Evolutionary conservation across 2,113 vertebrate genomes (phyloP).

Genomic region (Phaethon lepturus): DNA sequence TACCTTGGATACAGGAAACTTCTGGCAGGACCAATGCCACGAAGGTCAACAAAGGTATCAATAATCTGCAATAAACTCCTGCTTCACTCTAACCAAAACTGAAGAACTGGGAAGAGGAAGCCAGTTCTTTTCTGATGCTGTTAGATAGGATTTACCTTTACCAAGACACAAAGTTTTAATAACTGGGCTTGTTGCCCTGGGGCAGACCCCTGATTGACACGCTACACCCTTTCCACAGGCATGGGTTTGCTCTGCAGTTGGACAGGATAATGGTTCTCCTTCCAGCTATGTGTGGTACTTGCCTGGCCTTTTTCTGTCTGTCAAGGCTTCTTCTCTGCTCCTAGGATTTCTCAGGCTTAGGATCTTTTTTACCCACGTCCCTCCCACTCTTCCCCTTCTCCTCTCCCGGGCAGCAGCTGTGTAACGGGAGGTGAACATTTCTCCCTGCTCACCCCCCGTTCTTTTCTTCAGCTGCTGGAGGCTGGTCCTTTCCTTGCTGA

Average conservation of each 20-base stretch:
- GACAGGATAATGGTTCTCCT: not conserved
- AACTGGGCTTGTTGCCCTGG: not conserved
- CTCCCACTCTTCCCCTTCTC: not conserved
- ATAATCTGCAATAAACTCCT: not conserved
- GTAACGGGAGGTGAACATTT: not conserved
- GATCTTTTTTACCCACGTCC: not conserved
- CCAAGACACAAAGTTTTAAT: not conserved
- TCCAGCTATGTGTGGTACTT: not conserved
- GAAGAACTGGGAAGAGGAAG: not conserved
- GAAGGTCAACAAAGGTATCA: not conserved
- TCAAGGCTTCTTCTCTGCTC: not conserved
- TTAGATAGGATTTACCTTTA: not conserved
- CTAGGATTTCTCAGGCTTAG: not conserved
- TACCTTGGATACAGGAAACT: not conserved
- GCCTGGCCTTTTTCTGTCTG: not conserved
- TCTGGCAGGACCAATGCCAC: not conserved
- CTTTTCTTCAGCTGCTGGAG: not conserved
- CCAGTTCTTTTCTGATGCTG: not conserved
- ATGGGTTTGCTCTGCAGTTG: not conserved
- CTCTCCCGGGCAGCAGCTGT: not conserved
- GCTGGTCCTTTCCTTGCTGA: not conserved
- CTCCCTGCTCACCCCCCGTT: not conserved
- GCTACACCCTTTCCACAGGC: not conserved
- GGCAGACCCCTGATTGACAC: not conserved
- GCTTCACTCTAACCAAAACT: not conserved